phyloP scores from a whole-genome alignment of 2,888 invertebrate species.

The Harpagoxenus sublaevis region DNA sequence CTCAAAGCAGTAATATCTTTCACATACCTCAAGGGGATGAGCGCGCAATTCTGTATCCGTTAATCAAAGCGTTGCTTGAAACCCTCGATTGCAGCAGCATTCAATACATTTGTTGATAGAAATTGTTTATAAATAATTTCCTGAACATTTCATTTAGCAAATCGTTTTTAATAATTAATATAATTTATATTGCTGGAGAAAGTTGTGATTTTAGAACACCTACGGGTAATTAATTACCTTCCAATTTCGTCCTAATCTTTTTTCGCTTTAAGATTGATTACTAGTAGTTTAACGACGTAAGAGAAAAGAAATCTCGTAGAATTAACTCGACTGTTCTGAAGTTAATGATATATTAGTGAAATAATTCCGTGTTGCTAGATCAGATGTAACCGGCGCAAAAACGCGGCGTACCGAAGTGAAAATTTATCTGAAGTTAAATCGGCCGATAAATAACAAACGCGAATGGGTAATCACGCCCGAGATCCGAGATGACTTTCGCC shows the following conservation, averaged over 20 bases:
- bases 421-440: constrained; percentile 41
- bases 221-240: constrained; percentile 23
- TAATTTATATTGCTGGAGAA: constrained; percentile 7
- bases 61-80: neutral
- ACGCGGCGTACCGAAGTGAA: neutral
- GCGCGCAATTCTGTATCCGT: constrained; percentile 12
- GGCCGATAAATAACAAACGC: constrained; percentile 32
- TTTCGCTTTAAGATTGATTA: neutral
- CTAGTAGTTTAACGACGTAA: neutral
- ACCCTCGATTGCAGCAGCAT: neutral
- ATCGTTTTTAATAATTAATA: neutral
- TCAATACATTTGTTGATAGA: neutral
- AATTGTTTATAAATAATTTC: neutral
- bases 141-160: neutral
- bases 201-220: neutral
- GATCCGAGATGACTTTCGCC: constrained; percentile 39
- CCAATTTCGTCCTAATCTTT: neutral
- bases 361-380: constrained; percentile 6
- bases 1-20: neutral
- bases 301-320: neutral
- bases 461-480: constrained; percentile 2
- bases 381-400: neutral
- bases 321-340: neutral
- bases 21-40: neutral
- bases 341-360: constrained; percentile 28